Base-by-base conservation (phyloP, 2,888 invertebrate species). In the Omphaloscelis lunosa region DNA sequence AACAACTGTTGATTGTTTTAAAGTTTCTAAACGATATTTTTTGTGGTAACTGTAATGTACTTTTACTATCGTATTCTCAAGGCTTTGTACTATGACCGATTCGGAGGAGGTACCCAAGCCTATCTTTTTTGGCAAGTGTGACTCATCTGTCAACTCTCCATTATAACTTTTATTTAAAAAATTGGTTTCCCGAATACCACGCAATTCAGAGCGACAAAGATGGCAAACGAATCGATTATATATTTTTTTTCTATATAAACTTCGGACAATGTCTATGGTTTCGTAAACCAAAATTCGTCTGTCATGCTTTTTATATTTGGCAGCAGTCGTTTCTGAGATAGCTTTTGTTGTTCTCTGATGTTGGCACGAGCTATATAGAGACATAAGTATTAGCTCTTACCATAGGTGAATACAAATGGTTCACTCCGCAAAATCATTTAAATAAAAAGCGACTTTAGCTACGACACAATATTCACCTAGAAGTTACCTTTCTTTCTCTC, bases 141-240 rank as follows among this genome's bases (percentile, higher is more conserved):
- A 41, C 11, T 62, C 53, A 34, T 59, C 45, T 9, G 29, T n/a
- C 29, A 0, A 34, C 5, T 34, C 34, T 34, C 34, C 34, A 84
- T 71, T 70, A 85, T 77, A 83, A 82, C 71, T 63, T 92, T 90
- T 91, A 92, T 90, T 91, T 71, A 76, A 92, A 76, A 92, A 91
- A 90, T 89, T 92, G 66, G 86, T 82, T 79, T 83, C 82, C 87
- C 85, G 87, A 90, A 88, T 83, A 78, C 71, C 83, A 89, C 83
- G 84, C 81, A 76, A 85, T 84, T 72, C 79, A 71, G 45, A 70
- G 75, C 79, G 69, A 81, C 79, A 77, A 77, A 80, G 61, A 27
- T 70, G 78, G 72, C 78, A 67, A 59, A 78, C 51, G 69, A 85
- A 86, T 76, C 75, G 68, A 80, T 81, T 69, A 75, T 84, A 82